Base-by-base conservation (phyloP, 2,113 vertebrate species). In the Ceratotherium simum region DNA sequence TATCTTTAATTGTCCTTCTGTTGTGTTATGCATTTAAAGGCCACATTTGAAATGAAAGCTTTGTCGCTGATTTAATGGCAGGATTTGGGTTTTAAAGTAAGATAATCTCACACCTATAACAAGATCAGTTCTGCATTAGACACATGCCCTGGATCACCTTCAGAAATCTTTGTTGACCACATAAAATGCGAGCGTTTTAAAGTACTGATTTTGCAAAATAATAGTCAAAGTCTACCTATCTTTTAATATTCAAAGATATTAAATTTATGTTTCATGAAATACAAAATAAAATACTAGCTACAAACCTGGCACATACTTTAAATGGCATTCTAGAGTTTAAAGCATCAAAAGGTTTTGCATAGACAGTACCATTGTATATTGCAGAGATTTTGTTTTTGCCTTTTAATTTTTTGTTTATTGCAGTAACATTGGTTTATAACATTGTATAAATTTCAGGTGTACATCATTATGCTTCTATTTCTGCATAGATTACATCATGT, bases 1-100 rank as follows among this genome's bases (percentile, higher is more conserved):
- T 97, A 80, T 85, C 97, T 93, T 7, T 9, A 94, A 90, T 98
- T 98, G 92, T 94, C 97, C 92, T 75, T 93, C 96, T 33, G 73
- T 88, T 97, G 97, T 95, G 97, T 96, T 95, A 97, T 87, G 36
- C 95, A 95, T 96, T 95, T 96, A 95, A 98, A 96, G 86, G 93
- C 16, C 60, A 95, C 93, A 86, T 98, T 90, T 64, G 87, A 96
- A 98, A 96, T 89, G 95, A 97, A 78, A 97, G 83, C 29, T 69
- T 98, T 98, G 95, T 89, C 46, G 0, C 54, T 96, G 92, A 96
- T 98, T 98, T 98, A 95, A 92, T 96, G 85, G 67, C 86, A 97
- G 86, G 89, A 97, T 87, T 96, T 97, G 92, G 72, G 39, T 95
- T 98, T 97, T 93, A 97, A 97, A 95, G 3, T 95, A 27, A 89